Evolutionary conservation across 1,140 invertebrate genomes (phyloP).

Genomic region (Bursaphelenchus mucronatus): DNA sequence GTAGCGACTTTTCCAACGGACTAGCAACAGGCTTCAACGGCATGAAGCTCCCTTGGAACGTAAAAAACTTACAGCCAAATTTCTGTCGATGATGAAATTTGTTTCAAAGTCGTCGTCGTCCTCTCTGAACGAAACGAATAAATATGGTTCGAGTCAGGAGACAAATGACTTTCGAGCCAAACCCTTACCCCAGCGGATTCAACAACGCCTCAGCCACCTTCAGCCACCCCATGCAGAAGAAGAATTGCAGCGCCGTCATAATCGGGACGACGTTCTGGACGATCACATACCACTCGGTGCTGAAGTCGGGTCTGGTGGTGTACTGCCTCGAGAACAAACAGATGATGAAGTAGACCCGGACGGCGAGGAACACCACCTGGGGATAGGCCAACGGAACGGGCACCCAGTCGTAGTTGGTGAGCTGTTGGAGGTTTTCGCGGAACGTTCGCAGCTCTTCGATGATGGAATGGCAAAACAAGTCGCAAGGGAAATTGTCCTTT

Average conservation of each 20-base stretch:
- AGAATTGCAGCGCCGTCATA: conserved; percentile 22
- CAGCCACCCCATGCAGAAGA: conserved; percentile 52
- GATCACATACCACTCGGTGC: conserved; percentile 8
- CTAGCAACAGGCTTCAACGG: background rate
- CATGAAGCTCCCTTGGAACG: background rate
- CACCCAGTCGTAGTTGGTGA: conserved; percentile 24
- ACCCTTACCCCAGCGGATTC: conserved; percentile 47
- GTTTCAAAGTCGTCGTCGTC: conserved; percentile 66
- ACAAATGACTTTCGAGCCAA: too few species aligned
- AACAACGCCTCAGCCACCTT: conserved; percentile 60
- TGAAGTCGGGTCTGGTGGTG: conserved; percentile 5
- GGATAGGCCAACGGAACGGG: conserved; percentile 25
- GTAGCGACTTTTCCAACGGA: too few species aligned
- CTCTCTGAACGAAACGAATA: conserved; percentile 42
- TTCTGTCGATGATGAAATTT: conserved; percentile 71
- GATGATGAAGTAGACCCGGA: conserved; percentile 41
- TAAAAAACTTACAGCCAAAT: conserved; percentile 63
- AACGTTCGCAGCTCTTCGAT: conserved; percentile 8
- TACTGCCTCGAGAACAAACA: conserved; percentile 38
- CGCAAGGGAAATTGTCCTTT: conserved; percentile 5
- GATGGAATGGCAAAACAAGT: conserved; percentile 21
- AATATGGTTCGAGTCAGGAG: conserved; percentile 12
- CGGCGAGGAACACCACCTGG: conserved; percentile 36
- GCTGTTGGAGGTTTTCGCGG: conserved; percentile 19
- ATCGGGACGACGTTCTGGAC: conserved; percentile 21